Percentiles rank a stretch among this genome's conserved stretches.
Conservation (phyloP, 92 coral and sea anemone genomes). For the Diadumene lineata region DNA sequence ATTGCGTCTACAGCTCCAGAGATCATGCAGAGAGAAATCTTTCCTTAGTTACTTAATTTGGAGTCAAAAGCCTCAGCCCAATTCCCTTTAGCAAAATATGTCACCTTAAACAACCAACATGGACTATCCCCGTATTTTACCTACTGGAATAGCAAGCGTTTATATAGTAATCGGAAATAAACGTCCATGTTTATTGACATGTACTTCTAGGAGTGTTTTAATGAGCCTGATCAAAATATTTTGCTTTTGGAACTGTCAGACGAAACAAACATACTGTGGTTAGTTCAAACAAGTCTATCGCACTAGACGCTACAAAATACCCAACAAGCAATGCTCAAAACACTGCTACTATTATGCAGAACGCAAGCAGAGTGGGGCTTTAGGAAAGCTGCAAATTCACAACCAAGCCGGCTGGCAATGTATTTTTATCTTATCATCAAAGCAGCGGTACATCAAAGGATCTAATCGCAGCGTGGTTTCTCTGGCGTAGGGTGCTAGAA, state of each 20-base stretch:
- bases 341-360: background rate
- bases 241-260: conserved; percentile 24
- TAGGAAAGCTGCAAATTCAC: background rate
- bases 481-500: conserved; percentile 5
- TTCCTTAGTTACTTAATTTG: conserved; percentile 16
- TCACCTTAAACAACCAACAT: background rate
- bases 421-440: conserved; percentile 27
- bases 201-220: conserved; percentile 23
- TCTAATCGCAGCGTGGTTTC: conserved; percentile 31
- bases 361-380: background rate
- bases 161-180: conserved; percentile 20
- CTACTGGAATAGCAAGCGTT: conserved; percentile 1
- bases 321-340: background rate
- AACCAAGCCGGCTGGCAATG: conserved; percentile 29
- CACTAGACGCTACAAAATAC: background rate
- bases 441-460: conserved; percentile 44
- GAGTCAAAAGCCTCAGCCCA: background rate
- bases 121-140: background rate
- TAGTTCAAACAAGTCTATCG: conserved; percentile 1
- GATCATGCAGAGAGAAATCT: conserved; percentile 25
- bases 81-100: background rate
- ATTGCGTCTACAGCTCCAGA: conserved; percentile 37
- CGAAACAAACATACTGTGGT: conserved; percentile 8
- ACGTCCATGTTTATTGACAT: conserved; percentile 35
- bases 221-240: conserved; percentile 33